Conservation (phyloP, 1,140 invertebrate species). For the Drosophila saltans region DNA sequence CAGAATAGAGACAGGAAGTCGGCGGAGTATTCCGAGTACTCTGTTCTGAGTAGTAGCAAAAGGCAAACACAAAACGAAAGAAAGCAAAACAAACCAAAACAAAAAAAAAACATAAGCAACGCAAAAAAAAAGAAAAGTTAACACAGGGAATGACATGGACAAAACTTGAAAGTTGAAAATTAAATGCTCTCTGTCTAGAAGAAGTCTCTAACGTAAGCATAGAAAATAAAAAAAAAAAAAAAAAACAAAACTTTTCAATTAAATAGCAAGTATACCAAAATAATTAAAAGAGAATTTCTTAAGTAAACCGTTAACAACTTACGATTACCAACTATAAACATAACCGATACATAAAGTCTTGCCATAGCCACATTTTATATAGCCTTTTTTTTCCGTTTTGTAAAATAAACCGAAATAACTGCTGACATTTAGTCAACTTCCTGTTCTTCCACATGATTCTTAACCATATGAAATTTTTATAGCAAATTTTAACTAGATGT, state of each 20-base stretch:
- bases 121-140: slow-evolving; percentile 35
- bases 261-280: neutral
- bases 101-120: slow-evolving; percentile 47
- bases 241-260: neutral
- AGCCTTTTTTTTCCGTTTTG: neutral
- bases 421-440: too few relatives aligned
- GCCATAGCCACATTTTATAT: neutral
- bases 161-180: neutral
- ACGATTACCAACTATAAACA: too few relatives aligned
- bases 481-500: neutral
- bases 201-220: neutral
- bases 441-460: neutral
- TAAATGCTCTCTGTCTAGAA: slow-evolving; percentile 20
- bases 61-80: slow-evolving; percentile 31
- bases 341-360: too few relatives aligned
- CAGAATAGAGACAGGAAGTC: slow-evolving; percentile 52
- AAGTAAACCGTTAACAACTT: too few relatives aligned
- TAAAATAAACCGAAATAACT: neutral
- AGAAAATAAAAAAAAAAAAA: neutral
- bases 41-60: neutral
- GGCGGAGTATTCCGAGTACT: slow-evolving; percentile 24
- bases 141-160: neutral
- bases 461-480: slow-evolving; percentile 4
- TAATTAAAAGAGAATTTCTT: too few relatives aligned
- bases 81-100: slow-evolving; percentile 35